These are phyloP conservation scores for Fratercula arctica DNA, from an alignment of 2,797 vertebrate genomes.

Conservation along the genomic window DNA sequence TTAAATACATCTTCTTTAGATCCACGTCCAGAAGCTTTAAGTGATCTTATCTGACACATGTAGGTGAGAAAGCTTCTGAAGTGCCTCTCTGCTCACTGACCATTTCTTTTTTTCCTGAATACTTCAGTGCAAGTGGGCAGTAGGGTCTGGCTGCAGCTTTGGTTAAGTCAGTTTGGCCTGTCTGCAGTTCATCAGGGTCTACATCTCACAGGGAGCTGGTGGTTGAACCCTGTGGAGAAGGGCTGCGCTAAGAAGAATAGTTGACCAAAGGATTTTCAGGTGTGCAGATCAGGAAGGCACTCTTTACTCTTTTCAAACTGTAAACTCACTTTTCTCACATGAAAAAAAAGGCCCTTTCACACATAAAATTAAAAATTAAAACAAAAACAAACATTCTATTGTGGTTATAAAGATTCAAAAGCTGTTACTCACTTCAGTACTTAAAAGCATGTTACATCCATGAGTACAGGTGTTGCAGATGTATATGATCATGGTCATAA, in stretches of 20 bases:
- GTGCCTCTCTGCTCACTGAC: background rate
- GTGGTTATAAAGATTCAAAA: background rate
- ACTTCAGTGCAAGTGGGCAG: background rate
- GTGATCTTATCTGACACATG: background rate
- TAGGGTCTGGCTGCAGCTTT: background rate
- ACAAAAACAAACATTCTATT: background rate
- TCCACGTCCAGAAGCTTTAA: background rate
- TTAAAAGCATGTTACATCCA: background rate
- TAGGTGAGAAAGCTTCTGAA: background rate
- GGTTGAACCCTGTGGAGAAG: constrained; percentile 13
- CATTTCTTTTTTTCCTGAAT: background rate
- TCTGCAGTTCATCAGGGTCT: constrained; percentile 35
- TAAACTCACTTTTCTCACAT: background rate
- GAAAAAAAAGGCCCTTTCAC: background rate
- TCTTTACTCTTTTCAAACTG: background rate
- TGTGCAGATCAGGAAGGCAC: constrained; percentile 3
- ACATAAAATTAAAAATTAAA: background rate
- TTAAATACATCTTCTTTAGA: background rate
- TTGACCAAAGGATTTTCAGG: constrained; percentile 33
- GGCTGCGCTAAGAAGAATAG: constrained; percentile 41
- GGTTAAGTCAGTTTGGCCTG: background rate
- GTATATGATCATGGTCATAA: background rate
- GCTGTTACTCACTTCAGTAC: background rate
- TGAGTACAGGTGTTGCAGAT: background rate
- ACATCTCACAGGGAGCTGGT: background rate